Evolutionary conservation across 2,888 invertebrate genomes (phyloP).

Genomic region (Eupsilia transversa): DNA sequence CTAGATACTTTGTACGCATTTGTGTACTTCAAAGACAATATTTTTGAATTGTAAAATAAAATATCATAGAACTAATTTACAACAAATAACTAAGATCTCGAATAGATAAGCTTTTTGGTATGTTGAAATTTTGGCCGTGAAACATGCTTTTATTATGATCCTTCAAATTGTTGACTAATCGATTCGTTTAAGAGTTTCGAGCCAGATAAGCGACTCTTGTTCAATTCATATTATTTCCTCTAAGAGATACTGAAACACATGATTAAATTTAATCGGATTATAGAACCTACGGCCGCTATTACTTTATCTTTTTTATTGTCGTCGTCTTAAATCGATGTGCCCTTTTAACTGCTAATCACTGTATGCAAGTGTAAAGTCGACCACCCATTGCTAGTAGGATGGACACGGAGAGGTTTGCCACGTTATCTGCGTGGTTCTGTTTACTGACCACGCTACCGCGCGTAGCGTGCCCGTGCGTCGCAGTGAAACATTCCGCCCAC

Average conservation of each 20-base stretch:
- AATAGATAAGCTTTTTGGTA: background rate
- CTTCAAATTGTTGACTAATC: background rate
- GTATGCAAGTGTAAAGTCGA: background rate
- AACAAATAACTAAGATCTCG: too few relatives aligned
- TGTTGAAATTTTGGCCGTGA: background rate
- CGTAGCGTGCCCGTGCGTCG: background rate
- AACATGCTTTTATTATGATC: too few relatives aligned
- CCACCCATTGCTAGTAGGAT: background rate
- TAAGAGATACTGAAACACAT: conserved; percentile 42
- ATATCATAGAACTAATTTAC: background rate
- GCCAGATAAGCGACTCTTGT: background rate
- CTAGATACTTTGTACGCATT: background rate
- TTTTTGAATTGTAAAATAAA: background rate
- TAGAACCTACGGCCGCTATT: background rate
- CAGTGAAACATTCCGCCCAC: background rate
- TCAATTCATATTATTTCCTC: background rate
- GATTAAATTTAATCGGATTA: background rate
- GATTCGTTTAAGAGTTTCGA: background rate
- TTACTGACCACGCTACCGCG: background rate
- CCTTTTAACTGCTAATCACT: background rate
- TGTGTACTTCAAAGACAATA: background rate
- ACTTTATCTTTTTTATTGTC: background rate
- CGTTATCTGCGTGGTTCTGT: background rate
- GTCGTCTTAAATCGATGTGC: background rate
- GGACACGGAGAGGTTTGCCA: background rate